Base-by-base conservation (phyloP, 2,888 invertebrate species). In the Amiota minor region DNA sequence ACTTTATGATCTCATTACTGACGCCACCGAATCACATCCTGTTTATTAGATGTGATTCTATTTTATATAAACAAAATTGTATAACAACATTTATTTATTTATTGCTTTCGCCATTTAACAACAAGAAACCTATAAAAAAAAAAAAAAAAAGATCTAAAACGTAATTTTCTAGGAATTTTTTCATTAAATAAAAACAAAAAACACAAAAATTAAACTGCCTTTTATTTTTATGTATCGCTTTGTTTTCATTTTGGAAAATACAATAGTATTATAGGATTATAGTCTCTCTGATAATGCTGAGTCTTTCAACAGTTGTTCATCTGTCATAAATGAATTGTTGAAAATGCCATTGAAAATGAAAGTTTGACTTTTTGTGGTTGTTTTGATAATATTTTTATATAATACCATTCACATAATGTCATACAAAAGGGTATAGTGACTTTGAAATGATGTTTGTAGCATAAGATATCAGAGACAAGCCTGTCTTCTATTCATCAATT, bases 71-170 rank as follows among this genome's bases (percentile, higher is more conserved):
- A 35, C 35, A 35, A 35, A 35, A 35, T 35, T 35, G 35, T 35
- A 35, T 35, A 35, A 35, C 4, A 62, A 65, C 45, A 64, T 49
- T 23, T 56, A 16, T n/a, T 45, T 56, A 62, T 70, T 46, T 72
- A 69, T 69, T 70, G 56, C 49, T 56, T 74, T 74, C 72, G 83
- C 82, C 82, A 83, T 85, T 83, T 86, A 83, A 35, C 35, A 35
- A 35, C 35, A 35, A 2, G 35, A 35, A 35, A 35, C 35, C 35
- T 35, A 35, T 35, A 35, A 35, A 35, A 6, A 35, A 62, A 62
- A 62, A 14, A 11, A 18, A 23, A 35, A 62, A 62, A 62, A 14
- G 1, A 18, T 11, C 8, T 23, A 53, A 68, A 47, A 23, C 67
- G 67, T 68, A 50, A n/a, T n/a, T 9, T 53, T 53, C n/a, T n/a